Conservation (phyloP, 2,113 vertebrate genomes). For the Xenopus laevis region DNA sequence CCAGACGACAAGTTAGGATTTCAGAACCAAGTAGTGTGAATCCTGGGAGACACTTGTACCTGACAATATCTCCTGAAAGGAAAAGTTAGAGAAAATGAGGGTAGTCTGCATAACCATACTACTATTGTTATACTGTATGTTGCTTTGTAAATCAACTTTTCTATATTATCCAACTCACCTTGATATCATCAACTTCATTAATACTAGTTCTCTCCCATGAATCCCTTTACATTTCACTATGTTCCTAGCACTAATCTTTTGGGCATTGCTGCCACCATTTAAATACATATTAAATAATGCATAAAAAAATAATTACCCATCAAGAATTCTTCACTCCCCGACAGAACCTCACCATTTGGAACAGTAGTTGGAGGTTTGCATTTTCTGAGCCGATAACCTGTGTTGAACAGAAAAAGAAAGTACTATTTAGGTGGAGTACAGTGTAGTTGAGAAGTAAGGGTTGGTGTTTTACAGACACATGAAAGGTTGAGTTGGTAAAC, state of each 20-base stretch:
- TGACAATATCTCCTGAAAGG: slow-evolving; percentile 82
- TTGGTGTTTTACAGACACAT: no score
- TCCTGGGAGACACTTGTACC: slow-evolving; percentile 88
- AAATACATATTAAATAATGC: not conserved
- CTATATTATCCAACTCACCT: no score
- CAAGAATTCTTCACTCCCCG: slow-evolving; percentile 91
- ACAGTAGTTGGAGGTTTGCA: slow-evolving; percentile 87
- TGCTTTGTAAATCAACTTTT: no score
- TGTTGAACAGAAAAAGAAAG: not conserved
- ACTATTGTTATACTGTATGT: no score
- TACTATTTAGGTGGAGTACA: no score
- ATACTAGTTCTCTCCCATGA: no score
- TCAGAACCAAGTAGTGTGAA: slow-evolving; percentile 85
- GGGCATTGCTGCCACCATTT: no score
- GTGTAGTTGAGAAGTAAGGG: no score
- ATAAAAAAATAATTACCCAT: slow-evolving; percentile 69
- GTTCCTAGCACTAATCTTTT: no score
- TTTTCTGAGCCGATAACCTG: slow-evolving; percentile 89
- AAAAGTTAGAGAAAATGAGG: not conserved
- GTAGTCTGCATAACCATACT: not conserved
- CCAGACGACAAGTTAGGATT: slow-evolving; percentile 85
- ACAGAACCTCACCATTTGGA: slow-evolving; percentile 89
- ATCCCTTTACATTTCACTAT: no score
- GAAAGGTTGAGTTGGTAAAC: no score
- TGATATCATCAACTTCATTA: no score